Evolutionary conservation across 1,140 invertebrate species (phyloP), one percentile per base, ranked within the genome.

Genomic region (Bathynomus jamesi): DNA sequence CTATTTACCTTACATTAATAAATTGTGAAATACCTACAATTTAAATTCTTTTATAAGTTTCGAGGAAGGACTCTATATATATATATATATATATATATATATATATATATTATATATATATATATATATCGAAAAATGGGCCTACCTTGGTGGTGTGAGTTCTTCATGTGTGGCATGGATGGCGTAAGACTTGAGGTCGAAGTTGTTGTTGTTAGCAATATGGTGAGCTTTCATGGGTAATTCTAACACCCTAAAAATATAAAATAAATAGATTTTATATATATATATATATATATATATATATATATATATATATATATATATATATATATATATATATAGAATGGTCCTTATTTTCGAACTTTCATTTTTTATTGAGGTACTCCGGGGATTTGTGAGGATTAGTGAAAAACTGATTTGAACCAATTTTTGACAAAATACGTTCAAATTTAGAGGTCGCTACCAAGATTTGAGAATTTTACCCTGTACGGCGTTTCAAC

Each of bases 241-340:
- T 25, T 28, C 10, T 8, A 71, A 31, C 1, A n/a, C 2, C 21
- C 70, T 71, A 32, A 24, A n/a, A 62, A 21, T 11, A 21, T 11
- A 21, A 62, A 21, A 62, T 7, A 62, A n/a, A 62, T 8, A 62
- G 8, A 62, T 62, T 27, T 25, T 11, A 30, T 65, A 28, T 25
- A 28, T 65, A 65, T 65, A 65, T 65, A 65, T 62, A 62, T 27
- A 65, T 65, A 62, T 29, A 65, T 65, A 65, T 65, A 65, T 65
- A 65, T 65, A 65, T 29, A 65, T 29, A 65, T 30, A 65, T 29
- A 65, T 65, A 65, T 65, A 65, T 29, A 65, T 30, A 65, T 65
- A 65, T 65, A 65, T 28, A 65, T 65, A 65, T 29, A 65, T 30
- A 65, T 65, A 65, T 28, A 65, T 65, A 65, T 29, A 65, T 30